phyloP scores from a whole-genome alignment of 2,113 vertebrate species.

The Pseudolaguvia tuberculata region DNA sequence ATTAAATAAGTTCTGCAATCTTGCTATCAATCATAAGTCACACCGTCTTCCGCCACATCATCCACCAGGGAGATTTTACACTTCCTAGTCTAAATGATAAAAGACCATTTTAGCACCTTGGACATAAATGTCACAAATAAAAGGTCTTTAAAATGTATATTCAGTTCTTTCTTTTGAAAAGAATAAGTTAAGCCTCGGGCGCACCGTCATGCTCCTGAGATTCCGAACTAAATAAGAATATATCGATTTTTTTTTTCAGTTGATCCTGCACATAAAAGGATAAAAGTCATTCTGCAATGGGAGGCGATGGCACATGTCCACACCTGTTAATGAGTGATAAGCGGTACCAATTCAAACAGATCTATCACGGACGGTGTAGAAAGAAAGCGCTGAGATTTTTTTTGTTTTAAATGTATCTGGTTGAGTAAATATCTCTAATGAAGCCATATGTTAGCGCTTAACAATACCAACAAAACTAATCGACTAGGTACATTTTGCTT shows the following conservation, averaged over 20 bases:
- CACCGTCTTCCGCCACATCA: not conserved
- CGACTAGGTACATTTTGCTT: conserved; percentile 3
- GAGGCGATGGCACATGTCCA: conserved; percentile 7
- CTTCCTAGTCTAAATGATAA: not conserved
- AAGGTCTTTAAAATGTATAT: not conserved
- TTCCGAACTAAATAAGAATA: not conserved
- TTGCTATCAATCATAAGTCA: conserved; percentile 17
- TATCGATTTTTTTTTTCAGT: not conserved
- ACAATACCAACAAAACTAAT: not conserved
- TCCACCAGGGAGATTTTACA: not conserved
- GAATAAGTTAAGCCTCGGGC: not conserved
- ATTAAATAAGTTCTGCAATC: conserved; percentile 25
- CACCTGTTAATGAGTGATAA: conserved; percentile 32
- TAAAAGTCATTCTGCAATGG: conserved; percentile 16
- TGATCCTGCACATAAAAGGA: conserved; percentile 19
- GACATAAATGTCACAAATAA: not conserved
- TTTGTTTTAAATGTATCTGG: not conserved
- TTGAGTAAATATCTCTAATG: conserved; percentile 1
- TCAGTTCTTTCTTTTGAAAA: not conserved
- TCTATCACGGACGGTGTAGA: conserved; percentile 6
- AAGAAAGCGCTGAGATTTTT: conserved; percentile 4
- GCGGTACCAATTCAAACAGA: conserved; percentile 8
- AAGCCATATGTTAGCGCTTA: conserved; percentile 18
- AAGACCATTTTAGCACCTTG: not conserved
- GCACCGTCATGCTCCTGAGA: too few relatives aligned